Base-by-base conservation (phyloP, 2,888 invertebrate species). In the Sminthurides aquaticus region DNA sequence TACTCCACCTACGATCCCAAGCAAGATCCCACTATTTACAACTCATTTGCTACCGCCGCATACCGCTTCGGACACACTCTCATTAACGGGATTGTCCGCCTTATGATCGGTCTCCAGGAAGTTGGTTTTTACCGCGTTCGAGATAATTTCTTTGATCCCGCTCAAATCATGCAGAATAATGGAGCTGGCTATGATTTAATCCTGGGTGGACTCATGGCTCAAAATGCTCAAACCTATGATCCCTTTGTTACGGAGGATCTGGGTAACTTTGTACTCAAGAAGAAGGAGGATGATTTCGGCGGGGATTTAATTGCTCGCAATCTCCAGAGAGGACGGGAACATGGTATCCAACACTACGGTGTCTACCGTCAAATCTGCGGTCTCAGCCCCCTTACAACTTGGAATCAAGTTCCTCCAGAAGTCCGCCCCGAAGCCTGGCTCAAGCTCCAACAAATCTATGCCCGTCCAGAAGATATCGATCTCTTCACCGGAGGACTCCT, bases 401-500 rank as follows among this genome's bases (percentile, higher is more conserved):
- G 72, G 72, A 49, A 49, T 3, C 8, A 43, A 1, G 61, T 64
- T 34, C 73, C 73, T 1, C n/a, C 27, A 3, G 71, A 74, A 60
- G 68, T 74, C 43, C 54, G 64, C 3, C 34, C 58, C 15, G 67
- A 67, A 15, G 67, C 67, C 20, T 73, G 74, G 74, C 25, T 52
- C 2, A 68, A 63, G 25, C 59, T 72, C 11, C 57, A 52, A 29
- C 25, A 24, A 1, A 52, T 73, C 20, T 74, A 74, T 61, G 34
- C 54, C 8, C 61, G 58, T 2, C 74, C 74, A 0, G 2, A 20
- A 15, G 91, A 95, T 75, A 83, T 95, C 26, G 95, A 96, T 77
- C 81, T 95, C 15, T 83, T 94, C 75, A 84, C 89, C 2, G 95
- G 90, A 34, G 91, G 89, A 2, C 81, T 92, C 5, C 81, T 92